Conservation (phyloP, 2,113 vertebrate genomes). For the Rhynchopsitta pachyrhyncha region DNA sequence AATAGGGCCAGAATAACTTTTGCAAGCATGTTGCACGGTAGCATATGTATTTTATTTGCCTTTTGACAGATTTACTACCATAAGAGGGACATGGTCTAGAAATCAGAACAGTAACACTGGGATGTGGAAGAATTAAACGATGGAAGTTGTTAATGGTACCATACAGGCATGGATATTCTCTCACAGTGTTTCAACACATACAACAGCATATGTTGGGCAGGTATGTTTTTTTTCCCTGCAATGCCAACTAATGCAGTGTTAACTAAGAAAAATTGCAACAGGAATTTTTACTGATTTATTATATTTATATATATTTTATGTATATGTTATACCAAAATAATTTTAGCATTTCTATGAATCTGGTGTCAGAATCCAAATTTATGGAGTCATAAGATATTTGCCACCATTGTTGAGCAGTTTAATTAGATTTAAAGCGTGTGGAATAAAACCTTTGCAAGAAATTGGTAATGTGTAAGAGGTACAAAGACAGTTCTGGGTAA, state of each 20-base stretch:
- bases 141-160: background rate
- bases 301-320: background rate
- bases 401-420: background rate
- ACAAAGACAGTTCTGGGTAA: background rate
- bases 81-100: background rate
- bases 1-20: background rate
- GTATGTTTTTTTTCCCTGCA: fast-evolving
- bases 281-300: background rate
- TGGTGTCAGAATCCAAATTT: background rate
- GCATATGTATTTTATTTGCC: background rate
- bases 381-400: background rate
- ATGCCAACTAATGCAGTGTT: background rate
- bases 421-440: background rate
- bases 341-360: background rate
- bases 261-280: background rate
- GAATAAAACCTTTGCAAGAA: background rate
- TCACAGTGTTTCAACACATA: background rate
- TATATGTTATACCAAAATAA: background rate
- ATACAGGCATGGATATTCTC: background rate
- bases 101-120: background rate
- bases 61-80: background rate
- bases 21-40: background rate
- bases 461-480: background rate
- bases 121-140: background rate
- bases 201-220: background rate